Percentiles rank a stretch among this genome's conserved stretches.
Conservation (phyloP, 2,113 vertebrate genomes). For the Cisticola juncidis region DNA sequence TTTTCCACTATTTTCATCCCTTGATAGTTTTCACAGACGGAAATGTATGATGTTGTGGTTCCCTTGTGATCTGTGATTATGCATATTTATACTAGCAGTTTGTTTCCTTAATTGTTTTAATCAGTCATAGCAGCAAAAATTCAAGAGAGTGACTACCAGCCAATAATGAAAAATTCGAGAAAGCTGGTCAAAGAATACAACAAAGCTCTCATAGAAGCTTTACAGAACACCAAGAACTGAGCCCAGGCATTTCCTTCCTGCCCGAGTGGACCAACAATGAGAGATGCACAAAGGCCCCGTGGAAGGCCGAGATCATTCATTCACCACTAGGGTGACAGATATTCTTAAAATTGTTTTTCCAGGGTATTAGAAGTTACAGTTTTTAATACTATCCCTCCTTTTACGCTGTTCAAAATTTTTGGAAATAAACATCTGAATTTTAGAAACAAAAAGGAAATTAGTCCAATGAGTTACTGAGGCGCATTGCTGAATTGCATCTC, state of each 20-base stretch:
- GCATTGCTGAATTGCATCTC: not conserved
- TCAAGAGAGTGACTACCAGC: constrained; percentile 89
- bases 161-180: constrained; percentile 81
- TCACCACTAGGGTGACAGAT: not conserved
- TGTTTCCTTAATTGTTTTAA: constrained; percentile 73
- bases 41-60: not conserved
- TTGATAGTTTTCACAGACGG: not conserved
- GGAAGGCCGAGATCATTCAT: not conserved
- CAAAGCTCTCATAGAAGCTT: constrained; percentile 81
- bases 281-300: not conserved
- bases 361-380: not conserved
- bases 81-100: constrained; percentile 37
- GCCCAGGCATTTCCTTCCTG: constrained; percentile 18
- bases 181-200: constrained; percentile 89
- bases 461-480: not conserved
- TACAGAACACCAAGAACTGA: constrained; percentile 84
- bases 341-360: not conserved
- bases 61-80: constrained; percentile 11
- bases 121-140: constrained; percentile 93
- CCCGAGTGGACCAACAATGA: not conserved
- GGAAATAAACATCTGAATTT: not conserved
- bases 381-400: not conserved
- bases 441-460: not conserved
- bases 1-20: constrained; percentile 25
- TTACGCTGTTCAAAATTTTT: not conserved